A percentile compares a stretch with the other conserved stretches of the same genome.
phyloP scores from a whole-genome alignment of 53 echinoderm and acorn worm species.

The Stichopus horrens region DNA sequence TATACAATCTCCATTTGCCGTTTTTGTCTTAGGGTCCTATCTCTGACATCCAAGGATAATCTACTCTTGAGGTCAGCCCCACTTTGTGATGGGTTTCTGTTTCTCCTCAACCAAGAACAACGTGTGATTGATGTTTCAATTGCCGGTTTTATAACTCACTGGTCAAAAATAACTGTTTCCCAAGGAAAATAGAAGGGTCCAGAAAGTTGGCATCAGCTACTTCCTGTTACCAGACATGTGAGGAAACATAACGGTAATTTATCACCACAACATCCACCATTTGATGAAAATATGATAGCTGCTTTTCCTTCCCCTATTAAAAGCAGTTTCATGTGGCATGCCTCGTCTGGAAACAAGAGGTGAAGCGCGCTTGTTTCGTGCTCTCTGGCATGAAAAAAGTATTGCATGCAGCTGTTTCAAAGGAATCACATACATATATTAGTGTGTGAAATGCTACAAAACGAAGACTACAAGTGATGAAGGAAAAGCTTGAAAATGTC shows the following conservation, averaged over 20 bases:
- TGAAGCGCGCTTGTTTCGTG: too few species aligned
- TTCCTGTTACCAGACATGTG: not conserved
- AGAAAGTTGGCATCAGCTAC: conserved; percentile 36
- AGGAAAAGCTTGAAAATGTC: too few species aligned
- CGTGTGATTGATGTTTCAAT: not conserved
- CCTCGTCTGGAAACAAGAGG: not conserved
- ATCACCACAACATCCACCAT: conserved; percentile 33
- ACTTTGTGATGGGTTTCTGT: not conserved
- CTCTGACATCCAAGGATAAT: too few species aligned
- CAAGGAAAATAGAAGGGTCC: conserved; percentile 20
- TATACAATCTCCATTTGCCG: too few species aligned
- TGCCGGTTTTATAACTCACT: not conserved
- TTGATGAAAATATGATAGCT: conserved; percentile 22
- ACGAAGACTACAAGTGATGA: too few species aligned
- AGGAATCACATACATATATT: too few species aligned
- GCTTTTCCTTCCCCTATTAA: not conserved
- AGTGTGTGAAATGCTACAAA: too few species aligned
- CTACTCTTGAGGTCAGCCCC: too few species aligned
- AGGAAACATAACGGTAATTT: conserved; percentile 15
- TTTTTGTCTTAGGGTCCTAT: too few species aligned
- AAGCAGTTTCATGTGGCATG: not conserved
- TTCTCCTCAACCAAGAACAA: not conserved
- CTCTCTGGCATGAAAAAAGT: too few species aligned
- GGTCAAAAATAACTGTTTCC: conserved; percentile 7
- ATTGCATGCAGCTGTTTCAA: too few species aligned